Evolutionary conservation across 2,113 vertebrate species (phyloP), one percentile per base, ranked within the genome.

Genomic region (Climacteris rufus): DNA sequence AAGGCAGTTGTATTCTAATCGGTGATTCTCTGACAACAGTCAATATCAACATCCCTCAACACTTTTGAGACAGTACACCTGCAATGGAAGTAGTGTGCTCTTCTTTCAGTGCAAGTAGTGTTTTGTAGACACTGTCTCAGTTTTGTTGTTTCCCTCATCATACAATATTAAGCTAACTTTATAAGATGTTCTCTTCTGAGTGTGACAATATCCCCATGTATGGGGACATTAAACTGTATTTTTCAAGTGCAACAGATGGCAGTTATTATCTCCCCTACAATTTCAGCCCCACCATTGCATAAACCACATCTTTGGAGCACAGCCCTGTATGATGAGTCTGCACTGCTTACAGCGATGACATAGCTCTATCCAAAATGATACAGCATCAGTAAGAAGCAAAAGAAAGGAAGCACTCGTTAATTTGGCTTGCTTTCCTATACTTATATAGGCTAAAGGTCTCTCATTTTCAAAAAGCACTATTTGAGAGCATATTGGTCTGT

Each of bases 331-430:
- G n/a, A n/a, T 35, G 33, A 24, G 23, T 24, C 39, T 74, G 15
- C 8, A 9, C 4, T 45, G 13, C 18, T 80, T 57, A 24, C 10
- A 37, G 28, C 33, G 25, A 49, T 57, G n/a, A n/a, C 0, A 0
- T 19, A 74, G 6, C 11, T 64, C 19, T 61, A 14, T n/a, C 12
- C 35, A 61, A 53, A 75, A n/a, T 25, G 20, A 42, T 63, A 49
- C 4, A 88, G 7, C 7, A 54, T 30, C 20, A 71, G 13, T 45
- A 79, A 85, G 12, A 63, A 56, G 13, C 7, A 52, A 69, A 64
- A 56, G 13, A 81, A 53, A 91, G 37, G 13, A 79, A 85, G 5
- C 7, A 65, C 13, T 12, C 0, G 3, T 15, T 61, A 33, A 49
- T 68, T 84, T 74, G 31, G 4, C 47, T 24, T 60, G 8, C 11